Conservation (phyloP, 2,797 vertebrate genomes). For the Microchirus variegatus region DNA sequence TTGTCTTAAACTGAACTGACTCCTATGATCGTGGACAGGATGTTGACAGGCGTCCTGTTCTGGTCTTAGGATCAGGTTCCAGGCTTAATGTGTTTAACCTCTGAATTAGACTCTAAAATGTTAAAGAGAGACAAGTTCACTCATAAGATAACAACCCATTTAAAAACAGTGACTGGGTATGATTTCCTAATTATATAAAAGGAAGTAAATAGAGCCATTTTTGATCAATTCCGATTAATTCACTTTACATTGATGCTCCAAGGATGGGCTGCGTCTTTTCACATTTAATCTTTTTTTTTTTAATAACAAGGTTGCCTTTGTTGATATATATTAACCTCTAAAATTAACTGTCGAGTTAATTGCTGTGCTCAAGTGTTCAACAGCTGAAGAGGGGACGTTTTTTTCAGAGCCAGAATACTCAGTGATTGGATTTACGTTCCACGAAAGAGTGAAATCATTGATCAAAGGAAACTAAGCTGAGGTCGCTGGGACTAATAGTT, state of each 20-base stretch:
- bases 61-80: constrained; percentile 44
- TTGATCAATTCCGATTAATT: too few relatives aligned
- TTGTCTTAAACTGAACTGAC: constrained; percentile 7
- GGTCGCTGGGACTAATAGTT: constrained; percentile 4
- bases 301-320: too few relatives aligned
- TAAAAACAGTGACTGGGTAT: too few relatives aligned
- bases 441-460: constrained; percentile 4
- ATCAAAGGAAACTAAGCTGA: constrained; percentile 9
- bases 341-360: too few relatives aligned
- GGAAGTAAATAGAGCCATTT: too few relatives aligned
- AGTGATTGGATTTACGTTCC: constrained; percentile 12
- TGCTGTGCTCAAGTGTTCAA: too few relatives aligned
- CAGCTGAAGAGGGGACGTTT: not conserved
- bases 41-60: constrained; percentile 23
- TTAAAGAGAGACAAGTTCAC: not conserved
- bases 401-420: not conserved
- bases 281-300: too few relatives aligned
- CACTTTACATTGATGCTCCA: too few relatives aligned
- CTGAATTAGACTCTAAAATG: constrained; percentile 22
- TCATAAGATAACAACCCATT: too few relatives aligned
- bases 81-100: constrained; percentile 42
- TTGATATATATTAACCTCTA: too few relatives aligned
- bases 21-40: constrained; percentile 14
- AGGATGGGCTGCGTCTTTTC: too few relatives aligned
- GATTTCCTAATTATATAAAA: too few relatives aligned